These are phyloP conservation scores for Drosophila paranaensis DNA, from an alignment of 2,888 invertebrate species.

Conservation along the genomic window DNA sequence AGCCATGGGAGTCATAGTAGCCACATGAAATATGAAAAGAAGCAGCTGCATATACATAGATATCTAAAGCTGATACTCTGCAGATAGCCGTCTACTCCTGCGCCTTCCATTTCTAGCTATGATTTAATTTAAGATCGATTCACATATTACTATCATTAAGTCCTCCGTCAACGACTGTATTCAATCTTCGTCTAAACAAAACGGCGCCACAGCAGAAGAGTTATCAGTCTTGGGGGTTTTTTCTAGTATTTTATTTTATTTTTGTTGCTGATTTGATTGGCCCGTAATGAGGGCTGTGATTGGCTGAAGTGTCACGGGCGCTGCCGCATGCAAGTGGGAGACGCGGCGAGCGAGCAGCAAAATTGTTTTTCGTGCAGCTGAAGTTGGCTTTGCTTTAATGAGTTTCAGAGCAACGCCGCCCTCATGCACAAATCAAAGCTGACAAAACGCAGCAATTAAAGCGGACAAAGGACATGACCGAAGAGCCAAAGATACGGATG, in stretches of 20 bases:
- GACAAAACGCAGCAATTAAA: conserved; percentile 43
- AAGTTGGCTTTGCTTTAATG: conserved; percentile 24
- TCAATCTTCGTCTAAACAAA: neutral
- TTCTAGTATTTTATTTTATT: neutral
- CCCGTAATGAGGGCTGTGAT: conserved; percentile 75
- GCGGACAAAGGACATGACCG: conserved; percentile 15
- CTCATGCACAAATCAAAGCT: conserved; percentile 31
- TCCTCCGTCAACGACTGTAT: neutral
- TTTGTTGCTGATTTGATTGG: conserved; percentile 52
- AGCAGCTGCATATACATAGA: too few relatives aligned
- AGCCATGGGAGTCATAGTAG: too few relatives aligned
- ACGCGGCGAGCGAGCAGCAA: neutral
- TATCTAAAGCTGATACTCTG: too few relatives aligned
- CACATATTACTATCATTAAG: too few relatives aligned
- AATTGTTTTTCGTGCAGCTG: conserved; percentile 11
- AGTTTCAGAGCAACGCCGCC: conserved; percentile 19
- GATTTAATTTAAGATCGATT: too few relatives aligned
- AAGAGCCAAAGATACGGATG: neutral
- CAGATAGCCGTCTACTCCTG: too few relatives aligned
- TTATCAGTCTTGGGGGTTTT: neutral
- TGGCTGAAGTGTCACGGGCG: conserved; percentile 69
- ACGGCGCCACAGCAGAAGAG: neutral
- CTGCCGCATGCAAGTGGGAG: conserved; percentile 24
- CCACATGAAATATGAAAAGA: too few relatives aligned
- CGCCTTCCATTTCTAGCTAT: too few relatives aligned